Percentiles rank a stretch among this genome's conserved stretches.
Evolutionary conservation across 2,888 invertebrate genomes (phyloP).

Genomic region (Pyrochroa serraticornis): DNA sequence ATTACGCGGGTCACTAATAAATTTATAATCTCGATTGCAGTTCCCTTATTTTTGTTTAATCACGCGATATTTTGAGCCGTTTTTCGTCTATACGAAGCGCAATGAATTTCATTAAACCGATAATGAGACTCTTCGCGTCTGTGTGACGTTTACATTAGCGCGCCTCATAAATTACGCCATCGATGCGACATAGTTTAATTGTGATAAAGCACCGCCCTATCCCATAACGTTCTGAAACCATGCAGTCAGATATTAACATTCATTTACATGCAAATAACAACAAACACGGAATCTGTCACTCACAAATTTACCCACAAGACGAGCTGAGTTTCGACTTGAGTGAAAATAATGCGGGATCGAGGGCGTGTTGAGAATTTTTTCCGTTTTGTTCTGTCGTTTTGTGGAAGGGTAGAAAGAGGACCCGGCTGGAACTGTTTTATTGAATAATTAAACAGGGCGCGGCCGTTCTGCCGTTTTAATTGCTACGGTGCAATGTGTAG

Average conservation of each 20-base stretch:
- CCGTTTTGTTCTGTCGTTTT: conserved; percentile 5
- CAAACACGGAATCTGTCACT: conserved; percentile 33
- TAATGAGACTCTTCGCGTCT: conserved; percentile 27
- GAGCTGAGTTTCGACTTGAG: conserved; percentile 21
- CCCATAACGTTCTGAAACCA: conserved; percentile 34
- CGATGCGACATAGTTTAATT: conserved; percentile 49
- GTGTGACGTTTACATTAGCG: conserved; percentile 41
- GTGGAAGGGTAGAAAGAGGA: conserved; percentile 23
- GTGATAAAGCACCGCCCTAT: conserved; percentile 45
- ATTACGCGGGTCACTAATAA: conserved; percentile 35
- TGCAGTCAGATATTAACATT: conserved; percentile 41
- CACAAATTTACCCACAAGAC: conserved; percentile 24
- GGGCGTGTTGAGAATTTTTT: conserved; percentile 1
- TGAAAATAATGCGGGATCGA: conserved; percentile 19
- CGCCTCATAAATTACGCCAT: conserved; percentile 45
- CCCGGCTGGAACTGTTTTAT: conserved; percentile 35
- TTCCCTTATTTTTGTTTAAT: conserved; percentile 15
- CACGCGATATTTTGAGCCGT: conserved; percentile 9
- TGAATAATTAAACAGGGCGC: conserved; percentile 47
- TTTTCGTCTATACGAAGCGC: conserved; percentile 14
- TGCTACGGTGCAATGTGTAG: conserved; percentile 45
- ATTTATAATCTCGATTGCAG: conserved; percentile 31
- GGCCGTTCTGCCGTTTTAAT: conserved; percentile 44
- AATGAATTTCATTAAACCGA: conserved; percentile 27
- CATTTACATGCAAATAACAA: conserved; percentile 38